Base-by-base conservation (phyloP, 64 coral and sea anemone species). In the Pocillopora damicornis region DNA sequence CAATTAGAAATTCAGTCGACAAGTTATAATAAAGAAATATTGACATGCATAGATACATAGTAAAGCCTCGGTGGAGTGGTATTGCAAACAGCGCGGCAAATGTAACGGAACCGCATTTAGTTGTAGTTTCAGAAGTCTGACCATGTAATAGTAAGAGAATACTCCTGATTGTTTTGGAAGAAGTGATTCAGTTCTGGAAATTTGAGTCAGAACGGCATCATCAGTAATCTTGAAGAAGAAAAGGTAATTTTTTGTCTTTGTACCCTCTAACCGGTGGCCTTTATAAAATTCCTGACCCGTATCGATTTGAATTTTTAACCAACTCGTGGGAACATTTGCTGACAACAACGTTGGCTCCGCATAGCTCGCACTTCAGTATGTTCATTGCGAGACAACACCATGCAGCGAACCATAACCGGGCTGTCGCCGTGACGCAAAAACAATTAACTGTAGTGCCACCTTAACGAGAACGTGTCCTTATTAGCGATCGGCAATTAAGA, bases 271-370 rank as follows among this genome's bases (percentile, higher is more conserved):
- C 37, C 65, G 12, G 64, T 38, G 37, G 37, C 62, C 81, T 42
- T 57, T n/a, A 37, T 14, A 22, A 58, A 23, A 6, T 65, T n/a
- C 10, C 58, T 85, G 81, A 85, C 81, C 64, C 81, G 14, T 85
- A 25, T 71, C 64, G 64, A 67, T 34, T 83, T 37, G 42, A 51
- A 83, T 20, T 63, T 81, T 81, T 64, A 26, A 35, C 60, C 3
- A 25, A 63, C 30, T 83, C 80, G 80, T 83, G 80, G 80, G 80
- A 72, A 85, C 45, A 73, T 72, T 22, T 67, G 0, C 8, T 20
- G 11, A 71, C n/a, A 71, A 71, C 67, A 71, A 71, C 25, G 67
- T 2, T 23, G 25, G 25, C 67, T 20, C 67, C 25, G 22, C 67
- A 71, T 23, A 71, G n/a, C 67, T 71, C 67, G 4, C 67, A 71